A percentile compares a stretch with the other conserved stretches of the same genome.
Evolutionary conservation across 2,888 invertebrate species (phyloP).

Genomic region (Carpatolechia fugitivella): DNA sequence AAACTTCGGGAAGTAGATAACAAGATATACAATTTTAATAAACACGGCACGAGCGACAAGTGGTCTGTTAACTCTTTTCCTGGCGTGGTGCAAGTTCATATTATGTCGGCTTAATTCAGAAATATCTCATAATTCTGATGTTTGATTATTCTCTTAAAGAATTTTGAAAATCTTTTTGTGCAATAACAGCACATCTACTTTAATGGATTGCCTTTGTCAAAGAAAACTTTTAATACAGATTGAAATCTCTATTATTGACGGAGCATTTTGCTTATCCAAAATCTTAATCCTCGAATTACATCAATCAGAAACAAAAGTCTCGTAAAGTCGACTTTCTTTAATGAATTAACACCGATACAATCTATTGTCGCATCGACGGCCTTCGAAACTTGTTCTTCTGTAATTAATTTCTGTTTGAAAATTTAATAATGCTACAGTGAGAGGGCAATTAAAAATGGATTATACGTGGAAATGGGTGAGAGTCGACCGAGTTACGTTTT

Average conservation of each 20-base stretch:
- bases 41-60: conserved; percentile 15
- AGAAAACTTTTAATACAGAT: conserved; percentile 27
- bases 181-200: conserved; percentile 14
- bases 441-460: conserved; percentile 75
- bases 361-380: conserved; percentile 66
- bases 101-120: conserved; percentile 3
- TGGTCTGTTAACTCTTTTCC: conserved; percentile 17
- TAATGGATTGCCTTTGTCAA: conserved; percentile 14
- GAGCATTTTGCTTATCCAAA: conserved; percentile 35
- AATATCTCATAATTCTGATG: neutral
- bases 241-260: conserved; percentile 33
- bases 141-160: neutral
- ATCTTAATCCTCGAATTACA: conserved; percentile 44
- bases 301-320: conserved; percentile 53
- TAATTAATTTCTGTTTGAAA: conserved; percentile 70
- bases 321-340: conserved; percentile 54
- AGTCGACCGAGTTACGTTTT: conserved; percentile 56
- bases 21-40: conserved; percentile 16
- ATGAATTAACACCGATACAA: conserved; percentile 68
- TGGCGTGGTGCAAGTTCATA: conserved; percentile 4
- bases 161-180: conserved; percentile 3
- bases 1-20: conserved; percentile 13
- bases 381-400: conserved; percentile 56
- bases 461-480: conserved; percentile 70
- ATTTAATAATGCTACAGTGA: conserved; percentile 60